phyloP scores from a whole-genome alignment of 2,113 vertebrate genomes.

The Neodontobutis hainanensis region DNA sequence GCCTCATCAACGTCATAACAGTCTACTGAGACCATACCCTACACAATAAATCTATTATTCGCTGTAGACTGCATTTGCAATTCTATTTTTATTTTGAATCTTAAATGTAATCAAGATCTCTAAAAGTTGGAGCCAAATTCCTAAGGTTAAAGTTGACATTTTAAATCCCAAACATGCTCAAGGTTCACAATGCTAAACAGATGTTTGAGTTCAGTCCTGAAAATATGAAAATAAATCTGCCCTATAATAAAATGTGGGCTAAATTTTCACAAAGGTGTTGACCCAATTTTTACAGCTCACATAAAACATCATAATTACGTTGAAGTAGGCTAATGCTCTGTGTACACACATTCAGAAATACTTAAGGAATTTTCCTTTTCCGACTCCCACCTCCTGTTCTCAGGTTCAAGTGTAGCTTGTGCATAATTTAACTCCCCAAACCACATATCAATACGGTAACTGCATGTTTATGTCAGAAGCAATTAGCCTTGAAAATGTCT shows the following conservation, averaged over 20 bases:
- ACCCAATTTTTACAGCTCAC: constrained; percentile 52
- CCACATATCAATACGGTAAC: constrained; percentile 63
- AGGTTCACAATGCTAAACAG: constrained; percentile 51
- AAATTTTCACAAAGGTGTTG: constrained; percentile 15
- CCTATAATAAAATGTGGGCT: constrained; percentile 46
- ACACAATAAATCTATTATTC: constrained; percentile 57
- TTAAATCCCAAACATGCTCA: constrained; percentile 49
- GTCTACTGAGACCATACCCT: constrained; percentile 17
- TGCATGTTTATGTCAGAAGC: constrained; percentile 62
- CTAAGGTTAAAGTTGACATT: constrained; percentile 50
- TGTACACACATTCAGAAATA: constrained; percentile 38
- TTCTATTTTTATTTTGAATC: constrained; percentile 55
- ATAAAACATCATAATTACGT: constrained; percentile 47
- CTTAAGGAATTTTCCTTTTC: constrained; percentile 51
- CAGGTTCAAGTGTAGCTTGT: constrained; percentile 37
- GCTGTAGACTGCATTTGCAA: constrained; percentile 46
- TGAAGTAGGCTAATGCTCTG: constrained; percentile 43
- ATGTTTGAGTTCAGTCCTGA: constrained; percentile 46
- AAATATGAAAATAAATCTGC: constrained; percentile 47
- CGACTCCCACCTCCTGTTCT: constrained; percentile 29
- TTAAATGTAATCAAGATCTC: constrained; percentile 65
- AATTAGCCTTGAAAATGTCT: constrained; percentile 69
- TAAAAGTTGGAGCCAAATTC: constrained; percentile 49
- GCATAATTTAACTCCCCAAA: constrained; percentile 58
- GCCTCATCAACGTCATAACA: constrained; percentile 19